Base-by-base conservation (phyloP, 2,888 invertebrate genomes). In the Ligdia adustata region DNA sequence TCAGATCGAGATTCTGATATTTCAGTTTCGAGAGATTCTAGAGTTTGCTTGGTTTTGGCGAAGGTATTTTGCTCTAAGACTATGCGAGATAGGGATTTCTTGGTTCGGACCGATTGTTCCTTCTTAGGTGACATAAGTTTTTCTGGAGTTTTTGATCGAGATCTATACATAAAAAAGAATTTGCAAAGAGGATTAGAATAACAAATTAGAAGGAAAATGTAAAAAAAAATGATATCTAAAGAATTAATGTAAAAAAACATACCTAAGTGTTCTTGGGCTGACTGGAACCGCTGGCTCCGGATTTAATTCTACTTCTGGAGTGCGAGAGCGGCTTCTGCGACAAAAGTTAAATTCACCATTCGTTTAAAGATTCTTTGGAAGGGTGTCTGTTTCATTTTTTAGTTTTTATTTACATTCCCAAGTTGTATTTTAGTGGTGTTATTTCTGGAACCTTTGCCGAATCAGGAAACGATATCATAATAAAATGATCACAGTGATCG, bases 51-150 rank as follows among this genome's bases (percentile, higher is more conserved):
- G 0, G 80, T 75, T 76, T 84, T 87, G 2, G 85, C 77, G 31
- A 85, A 84, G 0, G 88, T 65, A 39, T 90, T 91, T 2, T 85
- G 79, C 72, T 90, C 90, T 27, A 91, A 53, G 0, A 90, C 90
- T 12, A 84, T 66, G 52, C 90, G 74, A 0, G 87, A 82, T 1
- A 91, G 62, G 0, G 90, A 79, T 58, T 85, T 90, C 41, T 79
- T 86, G 39, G 62, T 56, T 46, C 74, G 75, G 9, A 67, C 65
- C 1, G 77, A 61, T 2, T 66, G 68, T 18, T 86, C 88, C 27
- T 69, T 58, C 55, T 76, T 83, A 1, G 86, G 80, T 1, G 88
- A 79, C 66, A 84, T 73, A 1, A 80, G 47, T 58, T 85, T 88
- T 48, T 90, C 90, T 4, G 90, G 90, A 1, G 90, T 91, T 64